phyloP scores from a whole-genome alignment of 2,888 invertebrate genomes.

The Plebejus melissa region DNA sequence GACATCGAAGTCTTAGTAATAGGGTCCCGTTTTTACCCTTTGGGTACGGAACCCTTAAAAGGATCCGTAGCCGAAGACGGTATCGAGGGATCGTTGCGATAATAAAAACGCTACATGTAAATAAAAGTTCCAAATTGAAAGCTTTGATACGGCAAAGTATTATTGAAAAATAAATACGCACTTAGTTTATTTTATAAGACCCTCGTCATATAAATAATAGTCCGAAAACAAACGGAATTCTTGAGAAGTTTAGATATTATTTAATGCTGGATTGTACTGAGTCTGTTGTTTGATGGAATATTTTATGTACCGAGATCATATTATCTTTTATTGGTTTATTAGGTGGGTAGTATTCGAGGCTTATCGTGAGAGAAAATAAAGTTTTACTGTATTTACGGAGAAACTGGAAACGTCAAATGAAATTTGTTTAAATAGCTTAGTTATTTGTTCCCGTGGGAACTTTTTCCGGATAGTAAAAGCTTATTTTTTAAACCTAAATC shows the following conservation, averaged over 20 bases:
- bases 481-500: too few species aligned
- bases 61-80: neutral
- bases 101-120: constrained; percentile 9
- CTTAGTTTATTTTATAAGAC: constrained; percentile 22
- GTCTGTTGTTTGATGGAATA: constrained; percentile 18
- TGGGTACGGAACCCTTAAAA: neutral
- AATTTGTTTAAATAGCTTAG: neutral
- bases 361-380: neutral
- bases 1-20: too few species aligned
- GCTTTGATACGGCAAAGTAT: constrained; percentile 10
- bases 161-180: constrained; percentile 12
- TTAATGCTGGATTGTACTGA: constrained; percentile 1
- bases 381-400: neutral
- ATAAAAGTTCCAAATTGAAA: constrained; percentile 20
- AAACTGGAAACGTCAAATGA: neutral
- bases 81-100: constrained; percentile 5
- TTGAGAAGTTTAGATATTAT: constrained; percentile 12
- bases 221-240: constrained; percentile 24
- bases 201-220: constrained; percentile 26
- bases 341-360: neutral
- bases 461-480: too few species aligned
- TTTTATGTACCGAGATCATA: constrained; percentile 3
- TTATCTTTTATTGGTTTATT: neutral
- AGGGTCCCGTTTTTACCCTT: too few species aligned
- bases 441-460: neutral